These are phyloP conservation scores for Hydrotaea diabolus DNA, from an alignment of 2,888 invertebrate species.

Conservation along the genomic window DNA sequence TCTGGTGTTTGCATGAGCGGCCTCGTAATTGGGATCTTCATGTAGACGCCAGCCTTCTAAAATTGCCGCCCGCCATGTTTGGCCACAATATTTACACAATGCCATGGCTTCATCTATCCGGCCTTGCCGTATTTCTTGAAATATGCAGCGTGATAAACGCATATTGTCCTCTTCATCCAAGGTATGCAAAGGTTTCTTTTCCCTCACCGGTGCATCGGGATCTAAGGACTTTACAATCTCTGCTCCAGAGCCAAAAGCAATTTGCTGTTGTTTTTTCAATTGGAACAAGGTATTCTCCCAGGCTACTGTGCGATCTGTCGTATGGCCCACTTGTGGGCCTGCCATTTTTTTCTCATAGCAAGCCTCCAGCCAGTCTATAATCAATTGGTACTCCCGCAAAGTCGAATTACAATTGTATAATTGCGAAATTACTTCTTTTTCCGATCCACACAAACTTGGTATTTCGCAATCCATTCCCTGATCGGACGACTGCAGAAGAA, in stretches of 20 bases:
- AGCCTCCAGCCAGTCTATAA: constrained; percentile 96
- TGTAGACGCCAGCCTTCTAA: constrained; percentile 94
- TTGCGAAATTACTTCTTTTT: constrained; percentile 81
- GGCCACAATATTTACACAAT: constrained; percentile 91
- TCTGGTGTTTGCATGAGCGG: constrained; percentile 74
- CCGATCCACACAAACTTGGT: constrained; percentile 81
- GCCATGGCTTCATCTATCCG: constrained; percentile 92
- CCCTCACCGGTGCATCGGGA: constrained; percentile 93
- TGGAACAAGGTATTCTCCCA: constrained; percentile 96
- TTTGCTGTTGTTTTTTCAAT: constrained; percentile 82
- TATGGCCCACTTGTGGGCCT: constrained; percentile 84
- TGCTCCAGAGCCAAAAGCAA: constrained; percentile 83
- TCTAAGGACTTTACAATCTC: constrained; percentile 88
- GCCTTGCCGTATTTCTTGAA: constrained; percentile 91
- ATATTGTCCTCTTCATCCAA: constrained; percentile 92
- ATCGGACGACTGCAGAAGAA: constrained; percentile 80
- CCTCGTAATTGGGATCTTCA: constrained; percentile 90
- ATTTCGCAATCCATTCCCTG: constrained; percentile 78
- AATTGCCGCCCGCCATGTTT: constrained; percentile 94
- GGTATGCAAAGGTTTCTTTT: constrained; percentile 90
- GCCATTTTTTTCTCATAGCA: constrained; percentile 85
- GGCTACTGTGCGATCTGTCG: constrained; percentile 90
- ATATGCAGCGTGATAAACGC: constrained; percentile 83
- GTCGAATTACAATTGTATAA: constrained; percentile 82
- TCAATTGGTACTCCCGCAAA: constrained; percentile 88